A percentile compares a stretch with the other conserved stretches of the same genome.
Evolutionary conservation across 2,888 invertebrate genomes (phyloP).

Genomic region (Gymnoscelis rufifasciata): DNA sequence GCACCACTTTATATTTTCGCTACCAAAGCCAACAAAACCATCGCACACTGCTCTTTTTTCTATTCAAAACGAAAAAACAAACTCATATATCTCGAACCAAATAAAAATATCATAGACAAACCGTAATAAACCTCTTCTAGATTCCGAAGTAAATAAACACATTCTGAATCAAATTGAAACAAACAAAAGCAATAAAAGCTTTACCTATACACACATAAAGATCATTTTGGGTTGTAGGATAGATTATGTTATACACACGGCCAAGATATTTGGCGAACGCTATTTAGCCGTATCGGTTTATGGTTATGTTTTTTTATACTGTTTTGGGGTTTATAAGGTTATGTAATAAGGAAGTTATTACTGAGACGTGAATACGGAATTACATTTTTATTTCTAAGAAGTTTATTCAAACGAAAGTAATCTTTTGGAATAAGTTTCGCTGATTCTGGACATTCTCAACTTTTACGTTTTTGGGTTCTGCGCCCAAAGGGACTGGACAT

Average conservation of each 20-base stretch:
- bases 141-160: slow-evolving; percentile 38
- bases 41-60: no score
- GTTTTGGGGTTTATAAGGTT: slow-evolving; percentile 1
- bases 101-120: slow-evolving; percentile 13
- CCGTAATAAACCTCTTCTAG: slow-evolving; percentile 15
- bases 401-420: no score
- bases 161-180: slow-evolving; percentile 22
- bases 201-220: slow-evolving; percentile 3
- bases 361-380: background rate
- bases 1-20: no score
- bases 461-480: no score
- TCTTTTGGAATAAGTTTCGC: no score
- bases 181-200: background rate
- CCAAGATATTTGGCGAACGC: slow-evolving; percentile 8
- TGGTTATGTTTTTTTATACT: slow-evolving; percentile 7
- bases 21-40: no score
- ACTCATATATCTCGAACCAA: background rate
- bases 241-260: slow-evolving; percentile 23
- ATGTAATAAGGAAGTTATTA: background rate
- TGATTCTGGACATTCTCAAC: no score
- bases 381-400: no score
- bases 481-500: no score
- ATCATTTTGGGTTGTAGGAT: slow-evolving; percentile 8
- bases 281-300: slow-evolving; percentile 8
- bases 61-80: background rate